Evolutionary conservation across 2,797 vertebrate genomes (phyloP).

Genomic region (Poeciliopsis gracilis): DNA sequence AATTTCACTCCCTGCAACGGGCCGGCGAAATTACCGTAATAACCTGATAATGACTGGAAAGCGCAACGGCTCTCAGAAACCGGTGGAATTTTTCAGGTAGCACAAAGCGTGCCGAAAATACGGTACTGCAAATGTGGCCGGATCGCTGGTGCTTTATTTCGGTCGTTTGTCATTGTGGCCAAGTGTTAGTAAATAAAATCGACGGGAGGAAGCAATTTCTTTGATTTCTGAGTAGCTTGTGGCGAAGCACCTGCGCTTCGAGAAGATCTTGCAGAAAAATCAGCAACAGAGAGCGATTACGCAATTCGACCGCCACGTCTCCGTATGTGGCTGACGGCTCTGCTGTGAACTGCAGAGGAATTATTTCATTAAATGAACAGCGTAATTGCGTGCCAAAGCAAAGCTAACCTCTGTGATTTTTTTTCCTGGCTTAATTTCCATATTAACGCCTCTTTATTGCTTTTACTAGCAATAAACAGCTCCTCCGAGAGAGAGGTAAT

Average conservation of each 20-base stretch:
- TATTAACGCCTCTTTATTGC: constrained; percentile 73
- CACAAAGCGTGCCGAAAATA: too few relatives aligned
- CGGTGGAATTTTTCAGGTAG: too few relatives aligned
- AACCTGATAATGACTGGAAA: too few relatives aligned
- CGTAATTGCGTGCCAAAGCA: constrained; percentile 56
- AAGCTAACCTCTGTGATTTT: constrained; percentile 69
- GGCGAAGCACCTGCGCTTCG: neutral
- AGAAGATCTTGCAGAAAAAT: constrained; percentile 5
- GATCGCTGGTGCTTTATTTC: too few relatives aligned
- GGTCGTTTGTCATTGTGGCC: too few relatives aligned
- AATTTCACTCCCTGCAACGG: too few relatives aligned
- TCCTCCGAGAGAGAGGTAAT: constrained; percentile 65
- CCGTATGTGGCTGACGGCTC: constrained; percentile 29
- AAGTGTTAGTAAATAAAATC: too few relatives aligned
- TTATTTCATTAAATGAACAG: constrained; percentile 47
- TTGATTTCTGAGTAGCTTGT: neutral
- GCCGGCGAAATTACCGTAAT: too few relatives aligned
- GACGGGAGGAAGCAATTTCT: neutral
- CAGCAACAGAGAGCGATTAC: constrained; percentile 3
- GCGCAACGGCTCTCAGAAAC: too few relatives aligned
- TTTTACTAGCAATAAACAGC: constrained; percentile 69
- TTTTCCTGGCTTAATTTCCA: constrained; percentile 70
- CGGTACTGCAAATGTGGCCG: too few relatives aligned
- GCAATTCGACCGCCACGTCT: constrained; percentile 18
- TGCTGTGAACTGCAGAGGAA: constrained; percentile 57